A percentile compares a stretch with the other conserved stretches of the same genome.
These are phyloP conservation scores for Nothura maculosa DNA, from an alignment of 2,797 vertebrate genomes.

Conservation along the genomic window DNA sequence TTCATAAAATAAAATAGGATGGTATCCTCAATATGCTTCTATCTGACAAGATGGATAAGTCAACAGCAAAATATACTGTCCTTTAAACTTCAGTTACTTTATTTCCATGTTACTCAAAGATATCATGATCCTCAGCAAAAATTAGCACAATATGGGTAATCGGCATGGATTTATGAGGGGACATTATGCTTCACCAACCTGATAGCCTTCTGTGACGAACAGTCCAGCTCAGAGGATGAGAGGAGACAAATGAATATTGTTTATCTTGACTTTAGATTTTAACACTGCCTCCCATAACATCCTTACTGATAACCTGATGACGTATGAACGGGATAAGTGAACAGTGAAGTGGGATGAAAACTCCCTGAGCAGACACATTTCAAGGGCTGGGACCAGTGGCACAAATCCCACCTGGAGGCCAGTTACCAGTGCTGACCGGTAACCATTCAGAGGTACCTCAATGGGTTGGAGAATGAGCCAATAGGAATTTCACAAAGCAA, in stretches of 20 bases:
- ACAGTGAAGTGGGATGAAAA: neutral
- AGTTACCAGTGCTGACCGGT: neutral
- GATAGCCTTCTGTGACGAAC: neutral
- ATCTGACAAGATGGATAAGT: neutral
- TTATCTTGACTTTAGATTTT: neutral
- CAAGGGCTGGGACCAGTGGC: neutral
- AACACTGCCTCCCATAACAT: neutral
- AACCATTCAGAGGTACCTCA: neutral
- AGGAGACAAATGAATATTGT: neutral
- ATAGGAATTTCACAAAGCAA: neutral
- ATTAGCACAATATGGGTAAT: conserved; percentile 6
- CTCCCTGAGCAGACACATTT: neutral
- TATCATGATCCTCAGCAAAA: conserved; percentile 20
- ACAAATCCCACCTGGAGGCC: neutral
- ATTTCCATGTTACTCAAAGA: neutral
- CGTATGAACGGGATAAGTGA: neutral
- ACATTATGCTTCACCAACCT: neutral
- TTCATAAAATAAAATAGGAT: neutral
- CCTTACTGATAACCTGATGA: neutral
- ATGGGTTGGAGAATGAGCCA: neutral
- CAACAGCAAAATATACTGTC: neutral
- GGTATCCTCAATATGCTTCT: neutral
- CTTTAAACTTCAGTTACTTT: conserved; percentile 14
- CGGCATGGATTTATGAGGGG: neutral
- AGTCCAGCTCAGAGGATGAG: neutral